A percentile compares a stretch with the other conserved stretches of the same genome.
Conservation (phyloP, 1,140 invertebrate species). For the Kradibia gibbosae region DNA sequence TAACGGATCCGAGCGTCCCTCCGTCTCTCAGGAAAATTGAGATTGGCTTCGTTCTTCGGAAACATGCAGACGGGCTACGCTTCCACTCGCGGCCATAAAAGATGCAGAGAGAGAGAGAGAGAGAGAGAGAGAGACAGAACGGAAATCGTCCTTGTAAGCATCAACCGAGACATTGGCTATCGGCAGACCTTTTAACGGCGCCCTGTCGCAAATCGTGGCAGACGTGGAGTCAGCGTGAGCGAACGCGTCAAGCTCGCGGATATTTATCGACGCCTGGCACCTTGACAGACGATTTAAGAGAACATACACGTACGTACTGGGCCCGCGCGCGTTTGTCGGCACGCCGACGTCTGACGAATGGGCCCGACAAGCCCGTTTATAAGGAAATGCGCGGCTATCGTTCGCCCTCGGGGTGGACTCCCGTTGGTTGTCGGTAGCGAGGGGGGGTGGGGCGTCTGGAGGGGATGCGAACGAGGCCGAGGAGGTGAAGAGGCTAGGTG, state of each 20-base stretch:
- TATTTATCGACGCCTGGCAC: constrained; percentile 62
- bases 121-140: neutral
- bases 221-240: constrained; percentile 5
- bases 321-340: constrained; percentile 42
- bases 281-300: constrained; percentile 60
- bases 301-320: constrained; percentile 37
- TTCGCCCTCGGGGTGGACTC: no score
- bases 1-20: constrained; percentile 3
- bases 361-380: constrained; percentile 25
- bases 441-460: neutral
- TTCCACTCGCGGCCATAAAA: neutral
- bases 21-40: constrained; percentile 38
- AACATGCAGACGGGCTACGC: constrained; percentile 7
- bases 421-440: neutral
- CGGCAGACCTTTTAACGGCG: constrained; percentile 45
- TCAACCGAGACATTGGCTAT: neutral
- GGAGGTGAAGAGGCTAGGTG: neutral
- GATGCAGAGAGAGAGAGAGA: neutral
- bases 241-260: constrained; percentile 47
- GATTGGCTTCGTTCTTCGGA: constrained; percentile 40
- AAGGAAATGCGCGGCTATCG: constrained; percentile 22
- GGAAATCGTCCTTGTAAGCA: neutral
- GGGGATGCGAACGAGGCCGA: no score
- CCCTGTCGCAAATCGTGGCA: constrained; percentile 46
- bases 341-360: constrained; percentile 39